These are phyloP conservation scores for Phrynosoma platyrhinos DNA, from an alignment of 2,113 vertebrate genomes.

Conservation along the genomic window DNA sequence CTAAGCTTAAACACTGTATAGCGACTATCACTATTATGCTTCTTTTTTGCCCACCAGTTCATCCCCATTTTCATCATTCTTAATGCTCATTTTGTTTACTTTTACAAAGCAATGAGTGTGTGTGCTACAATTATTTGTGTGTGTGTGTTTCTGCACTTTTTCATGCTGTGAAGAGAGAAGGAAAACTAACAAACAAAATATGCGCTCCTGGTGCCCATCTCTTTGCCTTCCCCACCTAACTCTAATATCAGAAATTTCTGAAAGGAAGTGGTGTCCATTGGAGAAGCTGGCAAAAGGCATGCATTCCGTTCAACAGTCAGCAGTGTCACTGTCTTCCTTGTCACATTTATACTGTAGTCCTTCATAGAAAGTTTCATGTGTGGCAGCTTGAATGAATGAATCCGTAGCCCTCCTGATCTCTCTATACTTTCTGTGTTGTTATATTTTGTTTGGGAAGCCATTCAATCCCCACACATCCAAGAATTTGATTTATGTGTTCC, in stretches of 20 bases:
- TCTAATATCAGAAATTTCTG: background rate
- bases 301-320: background rate
- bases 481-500: background rate
- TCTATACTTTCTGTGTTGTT: background rate
- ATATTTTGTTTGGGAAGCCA: background rate
- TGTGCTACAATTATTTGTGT: background rate
- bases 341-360: background rate
- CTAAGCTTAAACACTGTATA: background rate
- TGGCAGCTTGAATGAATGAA: background rate
- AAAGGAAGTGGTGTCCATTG: background rate
- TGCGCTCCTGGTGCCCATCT: background rate
- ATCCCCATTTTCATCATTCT: background rate
- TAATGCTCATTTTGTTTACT: background rate
- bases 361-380: background rate
- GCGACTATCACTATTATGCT: background rate
- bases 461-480: conserved; percentile 4
- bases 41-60: background rate
- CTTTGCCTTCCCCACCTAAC: background rate
- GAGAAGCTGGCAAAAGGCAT: background rate
- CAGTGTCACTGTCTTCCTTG: background rate
- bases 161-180: background rate
- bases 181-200: background rate
- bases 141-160: background rate
- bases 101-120: background rate
- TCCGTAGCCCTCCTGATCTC: background rate